Base-by-base conservation (phyloP, 2,888 invertebrate species). In the Alviniconcha strummeri region DNA sequence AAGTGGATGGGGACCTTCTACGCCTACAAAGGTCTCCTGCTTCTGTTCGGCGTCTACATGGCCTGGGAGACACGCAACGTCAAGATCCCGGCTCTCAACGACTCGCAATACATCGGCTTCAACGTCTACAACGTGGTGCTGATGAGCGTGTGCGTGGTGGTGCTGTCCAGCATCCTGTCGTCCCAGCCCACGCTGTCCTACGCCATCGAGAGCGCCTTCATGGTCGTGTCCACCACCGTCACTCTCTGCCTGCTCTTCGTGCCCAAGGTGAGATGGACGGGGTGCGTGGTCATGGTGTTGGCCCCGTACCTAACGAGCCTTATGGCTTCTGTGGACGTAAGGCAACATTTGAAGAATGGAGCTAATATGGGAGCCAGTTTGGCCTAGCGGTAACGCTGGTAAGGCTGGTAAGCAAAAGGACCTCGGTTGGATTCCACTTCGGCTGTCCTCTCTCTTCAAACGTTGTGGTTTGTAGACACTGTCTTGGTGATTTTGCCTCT, bases 61-160 rank as follows among this genome's bases (percentile, higher is more conserved):
- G 98, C 98, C 0, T 98, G 98, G 98, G 97, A 98, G 94, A 98
- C 98, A 13, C 86, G 93, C 1, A 89, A 91, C 81, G 97, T 98
- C 55, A 97, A 98, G 94, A 97, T 98, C 89, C 96, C 97, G 17
- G 97, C 97, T 0, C 94, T 98, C 56, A 98, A 98, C 94, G 98
- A 98, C 94, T 98, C 98, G 7, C 97, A 97, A 92, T 97, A 98
- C 94, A 98, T 98, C 89, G 98, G 91, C 15, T 96, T 98, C 93
- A 97, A 97, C 89, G 98, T 98, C 0, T 98, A 98, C 92, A 97
- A 96, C 81, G 97, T 97, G 0, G 97, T 98, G 80, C 97, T 98
- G 87, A 97, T 97, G 78, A 97, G 97, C 89, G 96, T 96, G 11
- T 96, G 97, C 88, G 97, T 97, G 13, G 97, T 98, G 7, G 96